phyloP scores from a whole-genome alignment of 2,888 invertebrate genomes.

The Caenorhabditis sinica region DNA sequence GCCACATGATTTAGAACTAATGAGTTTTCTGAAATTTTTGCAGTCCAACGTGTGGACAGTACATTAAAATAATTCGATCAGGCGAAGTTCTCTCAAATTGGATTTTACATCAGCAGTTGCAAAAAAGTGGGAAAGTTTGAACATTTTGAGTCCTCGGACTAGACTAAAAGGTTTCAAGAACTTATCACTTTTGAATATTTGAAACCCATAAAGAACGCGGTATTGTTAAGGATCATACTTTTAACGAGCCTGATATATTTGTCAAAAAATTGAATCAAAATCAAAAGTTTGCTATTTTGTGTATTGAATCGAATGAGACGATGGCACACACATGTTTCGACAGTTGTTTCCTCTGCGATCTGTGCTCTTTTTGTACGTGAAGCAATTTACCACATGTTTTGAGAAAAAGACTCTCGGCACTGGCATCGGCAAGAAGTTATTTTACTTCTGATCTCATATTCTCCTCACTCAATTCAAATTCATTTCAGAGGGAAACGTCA shows the following conservation, averaged over 20 bases:
- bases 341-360: constrained; percentile 52
- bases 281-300: constrained; percentile 29
- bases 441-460: constrained; percentile 1
- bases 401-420: neutral
- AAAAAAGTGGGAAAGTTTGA: neutral
- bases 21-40: constrained; percentile 17
- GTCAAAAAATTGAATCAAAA: neutral
- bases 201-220: no score
- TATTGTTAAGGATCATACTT: no score
- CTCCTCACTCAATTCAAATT: constrained; percentile 8
- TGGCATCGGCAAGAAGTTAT: constrained; percentile 4
- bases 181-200: no score
- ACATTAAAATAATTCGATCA: constrained; percentile 34
- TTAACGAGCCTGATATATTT: neutral
- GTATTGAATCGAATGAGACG: constrained; percentile 26
- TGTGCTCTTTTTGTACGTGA: constrained; percentile 43
- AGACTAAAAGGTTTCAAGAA: no score
- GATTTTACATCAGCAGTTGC: neutral
- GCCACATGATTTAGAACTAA: neutral
- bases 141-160: neutral
- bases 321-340: constrained; percentile 63
- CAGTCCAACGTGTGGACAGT: neutral
- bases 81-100: neutral
- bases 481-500: constrained; percentile 26
- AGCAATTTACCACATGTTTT: constrained; percentile 41